Evolutionary conservation across 1,140 invertebrate species (phyloP).

Genomic region (Drosophila baimaii): DNA sequence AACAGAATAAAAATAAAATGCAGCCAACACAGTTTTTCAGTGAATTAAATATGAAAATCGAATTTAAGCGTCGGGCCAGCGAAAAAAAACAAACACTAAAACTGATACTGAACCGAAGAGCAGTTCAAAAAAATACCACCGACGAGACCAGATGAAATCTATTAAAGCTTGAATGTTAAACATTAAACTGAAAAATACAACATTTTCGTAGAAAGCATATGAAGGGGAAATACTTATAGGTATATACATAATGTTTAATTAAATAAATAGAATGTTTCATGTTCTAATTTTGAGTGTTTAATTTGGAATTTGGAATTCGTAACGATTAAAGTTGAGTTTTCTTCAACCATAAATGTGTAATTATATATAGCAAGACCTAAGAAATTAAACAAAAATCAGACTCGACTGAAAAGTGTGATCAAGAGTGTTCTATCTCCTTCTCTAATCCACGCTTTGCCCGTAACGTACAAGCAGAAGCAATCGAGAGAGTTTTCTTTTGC

Average conservation of each 20-base stretch:
- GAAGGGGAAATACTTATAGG: not conserved
- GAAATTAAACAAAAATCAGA: too few relatives aligned
- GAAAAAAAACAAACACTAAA: too few relatives aligned
- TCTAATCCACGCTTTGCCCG: not conserved
- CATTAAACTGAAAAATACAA: not conserved
- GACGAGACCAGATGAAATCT: conserved; percentile 2
- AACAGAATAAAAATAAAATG: conserved; percentile 6
- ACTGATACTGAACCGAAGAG: not conserved
- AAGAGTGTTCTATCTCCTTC: too few relatives aligned
- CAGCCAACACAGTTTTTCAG: conserved; percentile 10
- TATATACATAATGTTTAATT: too few relatives aligned
- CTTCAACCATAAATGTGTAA: too few relatives aligned
- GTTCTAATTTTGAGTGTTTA: not conserved
- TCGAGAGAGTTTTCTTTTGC: too few relatives aligned
- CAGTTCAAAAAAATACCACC: not conserved
- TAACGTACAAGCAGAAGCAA: not conserved
- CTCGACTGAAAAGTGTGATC: too few relatives aligned
- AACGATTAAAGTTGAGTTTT: conserved; percentile 19
- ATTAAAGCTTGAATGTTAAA: conserved; percentile 9
- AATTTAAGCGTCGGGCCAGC: not conserved
- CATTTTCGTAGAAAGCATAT: not conserved
- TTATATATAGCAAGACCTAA: too few relatives aligned
- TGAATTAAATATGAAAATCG: conserved; percentile 14
- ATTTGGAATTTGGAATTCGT: conserved; percentile 2
- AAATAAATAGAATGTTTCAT: too few relatives aligned